Evolutionary conservation across 2,113 vertebrate species (phyloP), one percentile per base, ranked within the genome.

Genomic region (Pampusana beccarii): DNA sequence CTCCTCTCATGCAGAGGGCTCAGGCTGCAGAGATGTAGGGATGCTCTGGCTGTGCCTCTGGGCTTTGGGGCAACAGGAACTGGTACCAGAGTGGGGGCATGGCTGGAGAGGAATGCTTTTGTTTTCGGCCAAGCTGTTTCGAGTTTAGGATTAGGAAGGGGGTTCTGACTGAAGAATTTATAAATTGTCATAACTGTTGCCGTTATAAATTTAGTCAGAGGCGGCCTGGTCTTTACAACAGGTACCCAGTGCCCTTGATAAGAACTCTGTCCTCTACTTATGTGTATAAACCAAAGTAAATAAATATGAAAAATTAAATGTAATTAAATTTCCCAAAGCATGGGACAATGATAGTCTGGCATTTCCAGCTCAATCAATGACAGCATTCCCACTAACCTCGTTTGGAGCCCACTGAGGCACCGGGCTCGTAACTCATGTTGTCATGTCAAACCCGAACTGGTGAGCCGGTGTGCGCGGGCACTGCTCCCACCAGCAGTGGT

Each of bases 301-400:
- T 96, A 96, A 81, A 94, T 96, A 94, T 70, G 90, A 95, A 94
- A 95, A 96, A 95, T 93, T 96, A 93, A 96, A 91, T 62, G 36
- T 95, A 96, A 96, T 94, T 91, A 96, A 72, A 96, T 96, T 93
- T 95, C 91, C 61, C 50, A 92, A 94, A 96, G 91, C 95, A 69
- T 44, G 44, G 92, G 57, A 95, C 95, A 91, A 69, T 23, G 95
- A 79, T 94, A 94, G 88, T 89, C 93, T 97, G 93, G 87, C 80
- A 95, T 93, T 96, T 94, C 34, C 26, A 92, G 88, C 77, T 95
- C 96, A 92, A 54, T 92, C 92, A 96, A 94, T 96, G 93, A 89
- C 93, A 96, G 60, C 73, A 34, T 92, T 96, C 61, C 86, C 83
- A 87, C 91, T 97, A 96, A 96, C 88, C 73, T 96, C 6, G 0